phyloP scores from a whole-genome alignment of 37 sponge, comb jelly and placozoan species.

The Beroe forskalii region DNA sequence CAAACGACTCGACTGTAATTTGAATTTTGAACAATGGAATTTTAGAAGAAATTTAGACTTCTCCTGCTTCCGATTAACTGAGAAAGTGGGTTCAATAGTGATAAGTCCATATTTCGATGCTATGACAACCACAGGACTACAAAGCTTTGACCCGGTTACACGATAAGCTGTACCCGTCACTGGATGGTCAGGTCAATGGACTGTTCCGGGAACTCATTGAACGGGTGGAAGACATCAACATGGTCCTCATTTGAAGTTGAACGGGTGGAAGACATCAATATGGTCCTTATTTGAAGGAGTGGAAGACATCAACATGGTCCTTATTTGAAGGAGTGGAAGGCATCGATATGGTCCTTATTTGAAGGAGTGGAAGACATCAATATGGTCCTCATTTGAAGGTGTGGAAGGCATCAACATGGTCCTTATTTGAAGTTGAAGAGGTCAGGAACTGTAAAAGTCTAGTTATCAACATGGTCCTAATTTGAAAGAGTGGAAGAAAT shows the following conservation, averaged over 20 bases:
- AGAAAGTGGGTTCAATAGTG: too few species aligned
- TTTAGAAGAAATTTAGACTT: too few species aligned
- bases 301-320: neutral
- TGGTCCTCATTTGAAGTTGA: slow-evolving; percentile 39
- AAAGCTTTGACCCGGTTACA: neutral
- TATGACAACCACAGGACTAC: slow-evolving; percentile 12
- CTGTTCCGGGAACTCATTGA: slow-evolving; percentile 34
- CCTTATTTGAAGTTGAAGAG: slow-evolving; percentile 6
- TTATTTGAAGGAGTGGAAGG: neutral
- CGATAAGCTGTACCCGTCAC: neutral
- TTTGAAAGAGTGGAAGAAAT: neutral
- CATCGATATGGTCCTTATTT: neutral
- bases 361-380: neutral
- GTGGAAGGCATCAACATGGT: neutral
- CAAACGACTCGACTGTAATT: too few species aligned
- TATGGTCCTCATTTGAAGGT: neutral
- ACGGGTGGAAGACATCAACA: neutral
- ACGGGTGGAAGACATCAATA: neutral
- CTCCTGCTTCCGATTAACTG: too few species aligned
- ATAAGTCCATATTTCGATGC: too few species aligned
- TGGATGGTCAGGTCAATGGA: slow-evolving; percentile 10
- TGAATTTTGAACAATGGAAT: too few species aligned
- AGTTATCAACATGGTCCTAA: neutral
- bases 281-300: slow-evolving; percentile 12
- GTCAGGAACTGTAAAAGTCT: too few species aligned